phyloP scores from a whole-genome alignment of 2,113 vertebrate genomes.

The Myocastor coypus region DNA sequence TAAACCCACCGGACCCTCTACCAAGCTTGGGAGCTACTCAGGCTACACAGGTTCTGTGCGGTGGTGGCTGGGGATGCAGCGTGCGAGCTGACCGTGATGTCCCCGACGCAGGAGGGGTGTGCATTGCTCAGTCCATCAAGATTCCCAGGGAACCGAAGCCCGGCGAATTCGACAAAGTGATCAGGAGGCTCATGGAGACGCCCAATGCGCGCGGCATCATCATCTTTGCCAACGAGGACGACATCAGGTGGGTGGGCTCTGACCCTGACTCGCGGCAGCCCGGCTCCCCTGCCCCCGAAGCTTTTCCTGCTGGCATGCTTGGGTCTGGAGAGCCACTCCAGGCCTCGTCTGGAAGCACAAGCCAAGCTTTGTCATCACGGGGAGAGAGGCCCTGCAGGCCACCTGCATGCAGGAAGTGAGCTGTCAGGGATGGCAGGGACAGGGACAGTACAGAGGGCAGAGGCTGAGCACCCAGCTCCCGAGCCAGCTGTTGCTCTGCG shows the following conservation, averaged over 20 bases:
- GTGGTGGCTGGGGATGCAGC: background rate
- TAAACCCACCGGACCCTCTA: background rate
- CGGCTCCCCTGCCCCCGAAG: too few relatives aligned
- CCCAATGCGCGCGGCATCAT: constrained; percentile 90
- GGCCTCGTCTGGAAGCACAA: background rate
- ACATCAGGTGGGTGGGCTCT: constrained; percentile 87
- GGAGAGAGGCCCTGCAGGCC: background rate
- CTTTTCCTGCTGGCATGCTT: background rate
- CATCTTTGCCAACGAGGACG: constrained; percentile 90
- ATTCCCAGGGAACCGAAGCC: constrained; percentile 90
- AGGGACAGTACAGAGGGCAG: background rate
- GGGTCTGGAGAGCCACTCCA: background rate
- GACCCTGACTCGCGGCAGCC: too few relatives aligned
- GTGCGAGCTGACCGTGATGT: background rate
- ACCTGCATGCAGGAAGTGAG: background rate
- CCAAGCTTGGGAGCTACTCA: background rate
- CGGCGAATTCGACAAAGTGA: constrained; percentile 89
- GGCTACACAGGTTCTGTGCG: fast-evolving
- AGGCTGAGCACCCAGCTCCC: background rate
- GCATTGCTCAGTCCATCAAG: constrained; percentile 89
- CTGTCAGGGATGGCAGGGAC: background rate
- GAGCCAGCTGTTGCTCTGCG: background rate
- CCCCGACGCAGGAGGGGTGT: constrained; percentile 83
- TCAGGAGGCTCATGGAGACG: constrained; percentile 89
- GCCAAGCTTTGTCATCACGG: background rate